Conservation (phyloP, 2,113 vertebrate genomes). For the Lepidothrix coronata region DNA sequence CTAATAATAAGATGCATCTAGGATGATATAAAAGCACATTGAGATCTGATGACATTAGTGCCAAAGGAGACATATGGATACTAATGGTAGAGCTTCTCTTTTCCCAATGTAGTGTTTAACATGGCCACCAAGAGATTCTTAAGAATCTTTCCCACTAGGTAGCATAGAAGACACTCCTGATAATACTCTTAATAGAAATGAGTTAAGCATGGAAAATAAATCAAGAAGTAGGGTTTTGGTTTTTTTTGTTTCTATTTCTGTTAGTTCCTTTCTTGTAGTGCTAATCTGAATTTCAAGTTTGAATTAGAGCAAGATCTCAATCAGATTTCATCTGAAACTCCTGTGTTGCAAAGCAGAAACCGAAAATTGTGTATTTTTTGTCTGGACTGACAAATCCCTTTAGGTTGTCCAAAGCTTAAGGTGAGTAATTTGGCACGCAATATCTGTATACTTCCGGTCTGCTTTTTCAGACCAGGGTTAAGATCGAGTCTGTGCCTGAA, state of each 20-base stretch:
- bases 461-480: background rate
- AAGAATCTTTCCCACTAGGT: background rate
- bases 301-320: background rate
- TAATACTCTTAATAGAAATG: background rate
- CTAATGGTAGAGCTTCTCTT: background rate
- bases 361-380: background rate
- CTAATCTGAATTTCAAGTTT: background rate
- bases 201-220: background rate
- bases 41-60: background rate
- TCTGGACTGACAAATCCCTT: background rate
- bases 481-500: background rate
- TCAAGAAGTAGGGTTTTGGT: background rate
- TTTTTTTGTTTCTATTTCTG: background rate
- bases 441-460: background rate
- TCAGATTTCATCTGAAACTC: background rate
- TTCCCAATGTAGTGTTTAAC: background rate
- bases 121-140: background rate
- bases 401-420: background rate
- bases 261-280: background rate
- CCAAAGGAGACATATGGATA: background rate
- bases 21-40: background rate
- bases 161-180: background rate
- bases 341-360: background rate
- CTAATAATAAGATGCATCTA: background rate
- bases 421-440: background rate